Evolutionary conservation across 2,113 vertebrate genomes (phyloP).

Genomic region (Eurypyga helias): DNA sequence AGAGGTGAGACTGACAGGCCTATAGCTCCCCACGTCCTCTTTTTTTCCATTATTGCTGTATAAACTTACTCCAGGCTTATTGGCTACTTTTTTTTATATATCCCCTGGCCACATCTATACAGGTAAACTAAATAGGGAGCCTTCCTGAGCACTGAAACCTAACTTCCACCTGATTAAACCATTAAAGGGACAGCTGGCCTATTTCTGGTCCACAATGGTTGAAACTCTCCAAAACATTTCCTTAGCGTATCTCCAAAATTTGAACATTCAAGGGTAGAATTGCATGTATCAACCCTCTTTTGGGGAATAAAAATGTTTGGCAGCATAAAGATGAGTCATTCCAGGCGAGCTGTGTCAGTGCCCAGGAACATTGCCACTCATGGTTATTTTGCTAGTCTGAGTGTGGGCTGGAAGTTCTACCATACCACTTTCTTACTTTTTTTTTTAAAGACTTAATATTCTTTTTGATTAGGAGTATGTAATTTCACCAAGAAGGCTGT

Average conservation of each 20-base stretch:
- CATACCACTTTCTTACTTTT: background rate
- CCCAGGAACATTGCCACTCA: background rate
- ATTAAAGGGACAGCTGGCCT: fast-evolving
- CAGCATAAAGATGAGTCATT: background rate
- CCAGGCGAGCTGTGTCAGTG: background rate
- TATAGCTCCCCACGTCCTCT: no score
- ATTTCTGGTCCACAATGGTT: background rate
- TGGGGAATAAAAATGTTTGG: background rate
- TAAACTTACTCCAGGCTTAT: no score
- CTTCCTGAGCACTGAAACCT: background rate
- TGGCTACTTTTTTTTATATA: background rate
- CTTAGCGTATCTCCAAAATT: background rate
- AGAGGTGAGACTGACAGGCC: no score
- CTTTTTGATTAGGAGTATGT: background rate
- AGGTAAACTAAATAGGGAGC: background rate
- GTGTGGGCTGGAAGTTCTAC: background rate
- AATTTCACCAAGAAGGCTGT: background rate
- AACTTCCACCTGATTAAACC: background rate
- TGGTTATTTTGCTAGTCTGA: background rate
- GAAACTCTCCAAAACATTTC: background rate
- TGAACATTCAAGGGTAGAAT: background rate
- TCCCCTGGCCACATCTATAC: background rate
- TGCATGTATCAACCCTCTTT: background rate
- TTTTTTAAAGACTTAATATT: background rate
- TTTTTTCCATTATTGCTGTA: no score